Evolutionary conservation across 2,113 vertebrate genomes (phyloP).

Genomic region (Mesoclemmys tuberculata): DNA sequence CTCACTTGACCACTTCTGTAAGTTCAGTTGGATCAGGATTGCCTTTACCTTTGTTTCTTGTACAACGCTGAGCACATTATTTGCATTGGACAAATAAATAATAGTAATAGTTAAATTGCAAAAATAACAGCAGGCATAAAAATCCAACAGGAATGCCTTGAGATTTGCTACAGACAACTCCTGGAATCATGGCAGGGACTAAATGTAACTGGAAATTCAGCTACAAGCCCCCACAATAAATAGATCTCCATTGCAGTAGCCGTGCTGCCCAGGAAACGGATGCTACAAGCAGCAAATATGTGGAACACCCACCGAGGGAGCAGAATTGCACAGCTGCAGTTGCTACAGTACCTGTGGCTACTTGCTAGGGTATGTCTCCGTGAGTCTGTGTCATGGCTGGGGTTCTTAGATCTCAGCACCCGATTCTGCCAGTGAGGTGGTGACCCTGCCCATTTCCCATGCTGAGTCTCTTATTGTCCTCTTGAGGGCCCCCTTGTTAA

Average conservation of each 20-base stretch:
- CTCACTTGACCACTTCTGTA: background rate
- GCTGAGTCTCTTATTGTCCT: background rate
- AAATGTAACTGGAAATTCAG: background rate
- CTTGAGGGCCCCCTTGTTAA: background rate
- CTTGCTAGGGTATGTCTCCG: background rate
- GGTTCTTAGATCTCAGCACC: background rate
- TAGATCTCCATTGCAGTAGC: rapidly evolving
- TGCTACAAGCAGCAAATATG: rapidly evolving
- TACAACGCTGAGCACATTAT: background rate
- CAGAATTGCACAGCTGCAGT: background rate
- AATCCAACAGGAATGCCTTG: rapidly evolving
- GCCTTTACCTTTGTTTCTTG: background rate
- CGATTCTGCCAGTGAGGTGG: background rate
- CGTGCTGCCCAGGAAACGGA: rapidly evolving
- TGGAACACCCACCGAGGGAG: rapidly evolving
- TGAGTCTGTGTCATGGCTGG: background rate
- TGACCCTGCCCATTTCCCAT: background rate
- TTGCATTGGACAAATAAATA: background rate
- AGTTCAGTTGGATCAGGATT: background rate
- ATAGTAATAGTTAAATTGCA: background rate
- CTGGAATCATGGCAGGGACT: rapidly evolving
- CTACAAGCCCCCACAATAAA: rapidly evolving
- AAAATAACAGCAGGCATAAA: background rate
- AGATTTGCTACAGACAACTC: background rate
- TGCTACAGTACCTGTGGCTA: background rate